Percentiles rank a stretch among this genome's conserved stretches.
Evolutionary conservation across 2,113 vertebrate species (phyloP).

Genomic region (Prunella fulvescens): DNA sequence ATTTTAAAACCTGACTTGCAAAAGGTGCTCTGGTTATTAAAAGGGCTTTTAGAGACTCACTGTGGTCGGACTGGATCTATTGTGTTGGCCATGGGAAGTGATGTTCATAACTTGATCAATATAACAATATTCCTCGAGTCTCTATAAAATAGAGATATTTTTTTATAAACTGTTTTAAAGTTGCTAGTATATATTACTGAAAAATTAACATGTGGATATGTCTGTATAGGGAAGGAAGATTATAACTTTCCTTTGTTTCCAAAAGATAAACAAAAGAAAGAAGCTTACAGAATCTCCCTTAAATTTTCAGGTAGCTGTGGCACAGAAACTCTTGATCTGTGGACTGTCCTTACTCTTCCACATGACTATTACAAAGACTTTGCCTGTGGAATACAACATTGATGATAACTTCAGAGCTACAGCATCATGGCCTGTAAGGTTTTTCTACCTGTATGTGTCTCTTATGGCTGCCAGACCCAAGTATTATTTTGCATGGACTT

Average conservation of each 20-base stretch:
- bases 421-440: conserved; percentile 81
- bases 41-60: not conserved
- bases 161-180: not conserved
- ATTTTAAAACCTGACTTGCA: not conserved
- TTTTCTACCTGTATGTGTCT: conserved; percentile 90
- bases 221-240: not conserved
- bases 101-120: not conserved
- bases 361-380: conserved; percentile 81
- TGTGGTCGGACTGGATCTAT: not conserved
- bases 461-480: conserved; percentile 94
- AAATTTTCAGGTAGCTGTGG: conserved; percentile 79
- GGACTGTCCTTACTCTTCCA: conserved; percentile 86
- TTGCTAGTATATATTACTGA: not conserved
- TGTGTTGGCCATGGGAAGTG: not conserved
- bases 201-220: not conserved
- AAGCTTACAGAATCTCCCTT: not conserved
- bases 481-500: conserved; percentile 98
- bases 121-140: not conserved
- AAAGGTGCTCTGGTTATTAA: not conserved
- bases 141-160: not conserved
- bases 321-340: conserved; percentile 89
- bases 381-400: conserved; percentile 87
- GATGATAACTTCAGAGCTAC: conserved; percentile 81
- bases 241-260: not conserved
- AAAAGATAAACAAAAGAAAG: not conserved